phyloP scores from a whole-genome alignment of 1,140 invertebrate genomes.

The Lineus longissimus region DNA sequence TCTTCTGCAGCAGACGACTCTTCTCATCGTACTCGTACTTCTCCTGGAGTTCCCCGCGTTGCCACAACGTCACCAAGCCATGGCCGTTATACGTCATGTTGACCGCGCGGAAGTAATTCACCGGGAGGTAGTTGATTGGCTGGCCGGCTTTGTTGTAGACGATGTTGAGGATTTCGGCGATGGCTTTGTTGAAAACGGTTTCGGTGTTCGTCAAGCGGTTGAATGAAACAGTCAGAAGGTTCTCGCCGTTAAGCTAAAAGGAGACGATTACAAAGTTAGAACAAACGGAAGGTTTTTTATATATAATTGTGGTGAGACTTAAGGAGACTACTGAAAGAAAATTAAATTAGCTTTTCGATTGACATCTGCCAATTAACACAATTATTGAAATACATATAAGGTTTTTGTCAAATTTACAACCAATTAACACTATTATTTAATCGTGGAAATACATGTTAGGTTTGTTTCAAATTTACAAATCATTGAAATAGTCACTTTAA shows the following conservation, averaged over 20 bases:
- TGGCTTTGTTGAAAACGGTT: constrained; percentile 80
- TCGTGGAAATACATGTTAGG: too few relatives aligned
- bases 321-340: not conserved
- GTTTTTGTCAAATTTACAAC: too few relatives aligned
- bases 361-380: too few relatives aligned
- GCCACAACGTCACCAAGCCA: constrained; percentile 86
- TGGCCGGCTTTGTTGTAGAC: constrained; percentile 82
- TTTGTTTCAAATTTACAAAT: too few relatives aligned
- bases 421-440: too few relatives aligned
- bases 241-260: constrained; percentile 66
- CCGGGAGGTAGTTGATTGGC: constrained; percentile 63
- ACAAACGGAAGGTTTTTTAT: not conserved
- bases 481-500: too few relatives aligned
- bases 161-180: constrained; percentile 76
- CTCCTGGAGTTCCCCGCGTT: constrained; percentile 81
- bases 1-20: constrained; percentile 77
- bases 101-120: constrained; percentile 67
- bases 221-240: constrained; percentile 84
- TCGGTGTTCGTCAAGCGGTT: constrained; percentile 82
- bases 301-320: not conserved
- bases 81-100: constrained; percentile 74
- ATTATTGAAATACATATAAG: too few relatives aligned
- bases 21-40: constrained; percentile 82
- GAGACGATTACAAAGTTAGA: not conserved
- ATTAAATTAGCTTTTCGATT: too few relatives aligned